Percentiles rank a stretch among this genome's conserved stretches.
These are phyloP conservation scores for Exocentrus adspersus DNA, from an alignment of 2,888 invertebrate genomes.

Conservation along the genomic window DNA sequence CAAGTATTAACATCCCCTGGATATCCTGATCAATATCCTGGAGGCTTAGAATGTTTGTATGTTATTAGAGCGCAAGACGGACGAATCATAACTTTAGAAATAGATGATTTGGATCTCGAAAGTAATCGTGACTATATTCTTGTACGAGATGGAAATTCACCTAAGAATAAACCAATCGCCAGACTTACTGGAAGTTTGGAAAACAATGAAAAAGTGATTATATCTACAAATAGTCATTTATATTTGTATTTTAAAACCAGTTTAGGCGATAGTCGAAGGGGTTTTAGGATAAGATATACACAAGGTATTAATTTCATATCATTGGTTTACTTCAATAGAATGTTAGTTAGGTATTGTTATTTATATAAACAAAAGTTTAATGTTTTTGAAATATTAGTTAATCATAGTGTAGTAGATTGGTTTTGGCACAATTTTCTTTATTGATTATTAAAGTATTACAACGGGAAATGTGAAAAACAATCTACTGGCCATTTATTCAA, in stretches of 20 bases:
- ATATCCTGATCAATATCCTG: slow-evolving; percentile 92
- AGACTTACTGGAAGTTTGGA: slow-evolving; percentile 81
- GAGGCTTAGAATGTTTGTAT: slow-evolving; percentile 95
- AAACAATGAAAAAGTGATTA: slow-evolving; percentile 82
- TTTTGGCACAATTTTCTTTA: too few species aligned
- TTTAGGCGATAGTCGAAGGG: slow-evolving; percentile 87
- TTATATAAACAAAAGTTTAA: too few species aligned
- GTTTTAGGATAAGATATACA: slow-evolving; percentile 88
- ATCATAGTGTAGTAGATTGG: too few species aligned
- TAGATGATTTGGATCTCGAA: slow-evolving; percentile 86
- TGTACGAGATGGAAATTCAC: slow-evolving; percentile 89
- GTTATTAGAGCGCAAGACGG: slow-evolving; percentile 91
- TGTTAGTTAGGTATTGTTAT: too few species aligned
- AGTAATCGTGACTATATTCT: slow-evolving; percentile 87
- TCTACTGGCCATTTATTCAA: too few species aligned
- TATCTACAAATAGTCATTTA: slow-evolving; percentile 88
- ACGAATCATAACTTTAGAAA: slow-evolving; percentile 90
- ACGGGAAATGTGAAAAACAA: too few species aligned
- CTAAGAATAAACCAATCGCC: slow-evolving; percentile 86
- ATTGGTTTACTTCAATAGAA: too few species aligned
- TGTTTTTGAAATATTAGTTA: too few species aligned
- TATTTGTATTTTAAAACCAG: slow-evolving; percentile 94
- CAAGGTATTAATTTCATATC: slow-evolving; percentile 65
- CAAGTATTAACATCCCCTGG: slow-evolving; percentile 92
- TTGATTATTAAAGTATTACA: too few species aligned